Conservation (phyloP, 2,113 vertebrate species). For the Psilopsiagon aymara region DNA sequence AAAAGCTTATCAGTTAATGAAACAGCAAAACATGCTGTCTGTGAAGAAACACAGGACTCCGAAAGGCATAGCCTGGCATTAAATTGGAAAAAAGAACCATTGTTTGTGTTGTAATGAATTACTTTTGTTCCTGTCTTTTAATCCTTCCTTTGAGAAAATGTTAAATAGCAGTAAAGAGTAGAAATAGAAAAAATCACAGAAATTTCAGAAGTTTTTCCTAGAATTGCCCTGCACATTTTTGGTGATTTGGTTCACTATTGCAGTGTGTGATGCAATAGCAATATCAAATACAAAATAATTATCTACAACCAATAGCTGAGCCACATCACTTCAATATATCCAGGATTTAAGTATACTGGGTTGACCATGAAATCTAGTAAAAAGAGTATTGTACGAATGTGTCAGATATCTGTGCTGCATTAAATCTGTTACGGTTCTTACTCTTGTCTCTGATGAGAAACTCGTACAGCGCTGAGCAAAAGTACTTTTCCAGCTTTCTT, state of each 20-base stretch:
- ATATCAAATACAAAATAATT: not conserved
- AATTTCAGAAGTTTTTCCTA: not conserved
- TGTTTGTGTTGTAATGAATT: not conserved
- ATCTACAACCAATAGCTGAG: not conserved
- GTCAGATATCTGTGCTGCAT: not conserved
- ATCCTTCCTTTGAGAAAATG: not conserved
- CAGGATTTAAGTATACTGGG: not conserved
- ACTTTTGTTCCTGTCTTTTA: not conserved
- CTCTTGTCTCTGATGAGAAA: not conserved
- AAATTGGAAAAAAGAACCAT: not conserved
- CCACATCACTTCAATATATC: too few relatives aligned
- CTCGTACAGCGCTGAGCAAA: not conserved
- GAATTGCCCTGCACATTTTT: not conserved
- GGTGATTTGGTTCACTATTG: not conserved
- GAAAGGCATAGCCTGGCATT: not conserved
- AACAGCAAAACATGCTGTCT: not conserved
- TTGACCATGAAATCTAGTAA: not conserved
- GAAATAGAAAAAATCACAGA: not conserved
- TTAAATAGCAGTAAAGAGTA: not conserved
- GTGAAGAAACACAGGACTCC: not conserved
- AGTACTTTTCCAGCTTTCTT: not conserved
- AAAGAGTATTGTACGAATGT: not conserved
- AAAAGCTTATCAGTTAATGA: not conserved
- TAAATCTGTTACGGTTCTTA: not conserved
- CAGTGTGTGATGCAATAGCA: not conserved